These are phyloP conservation scores for Drosophila koepferae DNA, from an alignment of 2,888 invertebrate species.

Conservation along the genomic window DNA sequence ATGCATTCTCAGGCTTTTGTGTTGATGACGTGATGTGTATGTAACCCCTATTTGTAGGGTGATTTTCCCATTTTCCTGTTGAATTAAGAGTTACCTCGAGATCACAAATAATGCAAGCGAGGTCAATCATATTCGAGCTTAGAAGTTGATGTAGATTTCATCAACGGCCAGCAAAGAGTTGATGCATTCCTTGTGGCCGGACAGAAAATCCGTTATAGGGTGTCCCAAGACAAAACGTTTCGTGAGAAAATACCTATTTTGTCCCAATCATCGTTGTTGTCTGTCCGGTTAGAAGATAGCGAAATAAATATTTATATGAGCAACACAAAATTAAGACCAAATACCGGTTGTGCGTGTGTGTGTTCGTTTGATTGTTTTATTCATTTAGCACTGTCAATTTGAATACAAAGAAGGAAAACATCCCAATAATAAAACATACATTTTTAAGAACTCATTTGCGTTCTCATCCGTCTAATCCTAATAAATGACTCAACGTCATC, in stretches of 20 bases:
- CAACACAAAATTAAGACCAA: slow-evolving; percentile 34
- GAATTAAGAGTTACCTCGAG: slow-evolving; percentile 19
- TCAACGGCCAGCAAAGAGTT: slow-evolving; percentile 50
- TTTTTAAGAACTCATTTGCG: slow-evolving; percentile 47
- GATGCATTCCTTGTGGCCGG: slow-evolving; percentile 34
- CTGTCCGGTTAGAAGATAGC: slow-evolving; percentile 61
- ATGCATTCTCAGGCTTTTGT: slow-evolving; percentile 7
- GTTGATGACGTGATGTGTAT: slow-evolving; percentile 32
- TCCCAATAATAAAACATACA: slow-evolving; percentile 48
- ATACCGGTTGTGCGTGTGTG: slow-evolving; percentile 55
- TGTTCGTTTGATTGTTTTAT: slow-evolving; percentile 14
- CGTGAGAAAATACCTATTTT: slow-evolving; percentile 70
- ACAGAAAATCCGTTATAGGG: slow-evolving; percentile 56
- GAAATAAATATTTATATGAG: slow-evolving; percentile 32
- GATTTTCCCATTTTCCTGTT: slow-evolving; percentile 22
- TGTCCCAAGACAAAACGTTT: slow-evolving; percentile 37
- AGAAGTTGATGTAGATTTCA: slow-evolving; percentile 38
- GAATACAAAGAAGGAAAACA: slow-evolving; percentile 19
- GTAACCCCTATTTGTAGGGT: slow-evolving; percentile 61
- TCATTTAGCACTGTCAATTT: slow-evolving; percentile 16
- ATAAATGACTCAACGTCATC: slow-evolving; percentile 59
- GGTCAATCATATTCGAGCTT: slow-evolving; percentile 41
- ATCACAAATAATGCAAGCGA: slow-evolving; percentile 47
- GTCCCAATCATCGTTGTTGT: slow-evolving; percentile 56
- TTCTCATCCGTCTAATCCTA: slow-evolving; percentile 56